A percentile compares a stretch with the other conserved stretches of the same genome.
These are phyloP conservation scores for Noctua pronuba DNA, from an alignment of 2,888 invertebrate genomes.

Conservation along the genomic window DNA sequence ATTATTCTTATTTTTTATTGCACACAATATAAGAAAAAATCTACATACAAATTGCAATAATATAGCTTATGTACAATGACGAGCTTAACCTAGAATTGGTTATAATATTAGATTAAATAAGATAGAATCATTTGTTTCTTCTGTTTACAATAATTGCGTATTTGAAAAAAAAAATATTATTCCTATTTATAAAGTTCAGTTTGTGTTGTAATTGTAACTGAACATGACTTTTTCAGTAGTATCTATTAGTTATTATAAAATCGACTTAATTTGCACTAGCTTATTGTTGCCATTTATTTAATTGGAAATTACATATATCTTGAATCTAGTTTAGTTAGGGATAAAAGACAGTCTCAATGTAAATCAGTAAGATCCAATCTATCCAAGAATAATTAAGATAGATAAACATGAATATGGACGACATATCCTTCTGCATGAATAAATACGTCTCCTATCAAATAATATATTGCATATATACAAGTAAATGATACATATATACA, in stretches of 20 bases:
- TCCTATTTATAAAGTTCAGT: not conserved
- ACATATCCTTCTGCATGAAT: slow-evolving; percentile 19
- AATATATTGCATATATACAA: slow-evolving; percentile 18
- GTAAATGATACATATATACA: slow-evolving; percentile 26
- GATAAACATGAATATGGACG: slow-evolving; percentile 30
- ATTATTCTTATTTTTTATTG: no score
- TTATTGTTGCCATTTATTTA: not conserved
- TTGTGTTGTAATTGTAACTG: no score
- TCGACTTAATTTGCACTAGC: not conserved
- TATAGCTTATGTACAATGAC: no score
- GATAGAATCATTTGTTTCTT: not conserved
- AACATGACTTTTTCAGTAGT: not conserved
- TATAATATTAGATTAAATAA: not conserved
- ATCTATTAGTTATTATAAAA: not conserved
- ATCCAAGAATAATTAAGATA: slow-evolving; percentile 16
- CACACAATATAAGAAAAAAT: no score
- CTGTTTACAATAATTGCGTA: not conserved
- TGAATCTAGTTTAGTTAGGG: not conserved
- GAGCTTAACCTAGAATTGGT: no score
- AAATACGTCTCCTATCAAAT: slow-evolving; percentile 22
- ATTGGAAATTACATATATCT: not conserved
- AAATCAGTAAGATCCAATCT: slow-evolving; percentile 29
- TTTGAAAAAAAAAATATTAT: not conserved
- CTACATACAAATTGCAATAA: no score
- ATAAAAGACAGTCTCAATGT: slow-evolving; percentile 19